Evolutionary conservation across 2,888 invertebrate species (phyloP), one percentile per base, ranked within the genome.

Genomic region (Amphimallon solstitiale): DNA sequence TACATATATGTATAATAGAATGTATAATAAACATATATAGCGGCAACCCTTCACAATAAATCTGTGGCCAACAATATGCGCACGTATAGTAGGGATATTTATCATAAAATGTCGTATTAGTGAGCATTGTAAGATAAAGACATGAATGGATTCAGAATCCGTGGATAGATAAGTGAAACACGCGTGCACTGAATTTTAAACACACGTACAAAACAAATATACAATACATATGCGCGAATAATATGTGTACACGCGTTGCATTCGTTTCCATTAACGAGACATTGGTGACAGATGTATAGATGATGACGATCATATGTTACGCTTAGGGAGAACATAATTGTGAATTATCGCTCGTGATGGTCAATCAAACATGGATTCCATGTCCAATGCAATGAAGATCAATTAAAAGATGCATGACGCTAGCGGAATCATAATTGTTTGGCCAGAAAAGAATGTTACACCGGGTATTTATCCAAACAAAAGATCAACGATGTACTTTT

Each of bases 271-370:
- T 29, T 29, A 29, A 29, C 29, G 29, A 19, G 21, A 23, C 48
- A 17, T 15, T 19, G 35, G 54, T 29, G 54, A 54, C 54, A 54
- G 54, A 37, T 54, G 54, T 37, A 54, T 29, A 14, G 19, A 38
- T 38, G 38, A 38, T 54, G 54, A 37, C 38, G 19, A 35, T 54
- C 54, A 17, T 54, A 54, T 54, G 54, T 54, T 54, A 54, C 37
- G 54, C 15, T 54, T 54, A 54, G 37, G n/a, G 21, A 19, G 19
- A 19, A 17, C 19, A 35, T 54, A 54, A 54, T 54, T 35, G 35
- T 37, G 54, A 54, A 54, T 54, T 54, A 54, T 37, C 29, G 29
- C 5, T 29, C 6, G 1, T 29, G 29, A 29, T 29, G 29, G 29
- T 29, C 29, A 29, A 29, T 29, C 29, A 29, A 9, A 29, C 29